These are phyloP conservation scores for Otus scops DNA, from an alignment of 2,797 vertebrate genomes.

Conservation along the genomic window DNA sequence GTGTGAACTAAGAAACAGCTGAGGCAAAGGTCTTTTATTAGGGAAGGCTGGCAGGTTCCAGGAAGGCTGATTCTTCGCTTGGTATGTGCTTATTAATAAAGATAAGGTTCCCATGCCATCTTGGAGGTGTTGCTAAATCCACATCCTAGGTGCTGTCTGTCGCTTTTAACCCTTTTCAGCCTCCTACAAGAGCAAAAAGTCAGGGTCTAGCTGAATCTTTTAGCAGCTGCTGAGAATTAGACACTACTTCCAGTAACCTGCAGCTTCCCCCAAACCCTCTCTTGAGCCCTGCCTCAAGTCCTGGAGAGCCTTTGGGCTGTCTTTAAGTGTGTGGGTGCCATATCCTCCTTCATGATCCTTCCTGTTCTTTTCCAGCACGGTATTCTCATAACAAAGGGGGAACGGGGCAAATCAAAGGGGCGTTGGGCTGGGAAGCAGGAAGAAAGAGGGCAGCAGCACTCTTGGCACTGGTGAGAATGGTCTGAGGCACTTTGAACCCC, in stretches of 20 bases:
- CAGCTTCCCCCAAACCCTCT: background rate
- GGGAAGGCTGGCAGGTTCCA: background rate
- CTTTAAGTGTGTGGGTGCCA: background rate
- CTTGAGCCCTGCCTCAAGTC: background rate
- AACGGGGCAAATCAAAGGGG: background rate
- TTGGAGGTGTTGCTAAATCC: background rate
- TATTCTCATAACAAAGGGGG: background rate
- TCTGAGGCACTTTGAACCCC: accelerated
- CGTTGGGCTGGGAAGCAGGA: background rate
- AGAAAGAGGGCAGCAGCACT: background rate
- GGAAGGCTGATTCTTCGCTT: background rate
- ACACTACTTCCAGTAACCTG: background rate
- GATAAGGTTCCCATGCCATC: background rate
- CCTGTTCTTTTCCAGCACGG: accelerated
- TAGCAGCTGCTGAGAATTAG: background rate
- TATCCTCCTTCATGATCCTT: background rate
- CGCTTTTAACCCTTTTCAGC: background rate
- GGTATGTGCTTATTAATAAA: background rate
- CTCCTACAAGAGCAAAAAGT: background rate
- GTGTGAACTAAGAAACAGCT: background rate
- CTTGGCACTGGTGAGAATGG: background rate
- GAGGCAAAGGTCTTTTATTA: constrained; percentile 4
- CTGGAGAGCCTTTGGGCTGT: background rate
- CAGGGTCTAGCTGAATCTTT: background rate
- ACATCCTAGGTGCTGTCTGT: background rate